A percentile compares a stretch with the other conserved stretches of the same genome.
phyloP scores from a whole-genome alignment of 2,888 invertebrate species.

The Dryadula phaetusa region DNA sequence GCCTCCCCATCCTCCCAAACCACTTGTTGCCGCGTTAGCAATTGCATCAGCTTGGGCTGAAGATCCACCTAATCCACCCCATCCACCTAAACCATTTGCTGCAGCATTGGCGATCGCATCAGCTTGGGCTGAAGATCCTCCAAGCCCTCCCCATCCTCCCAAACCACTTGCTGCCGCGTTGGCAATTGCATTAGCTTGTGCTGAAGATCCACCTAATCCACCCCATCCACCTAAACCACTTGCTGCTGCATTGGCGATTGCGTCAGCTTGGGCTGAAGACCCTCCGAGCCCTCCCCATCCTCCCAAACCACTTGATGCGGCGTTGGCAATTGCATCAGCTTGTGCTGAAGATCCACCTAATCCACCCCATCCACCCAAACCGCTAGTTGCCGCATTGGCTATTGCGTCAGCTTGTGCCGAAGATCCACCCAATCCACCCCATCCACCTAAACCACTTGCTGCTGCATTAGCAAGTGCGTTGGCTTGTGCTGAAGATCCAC shows the following conservation, averaged over 20 bases:
- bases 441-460: no score
- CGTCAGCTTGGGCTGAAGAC: conserved; percentile 22
- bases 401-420: background rate
- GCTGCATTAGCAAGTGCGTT: no score
- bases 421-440: background rate
- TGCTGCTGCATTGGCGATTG: conserved; percentile 39
- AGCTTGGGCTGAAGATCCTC: conserved; percentile 18
- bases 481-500: no score
- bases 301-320: conserved; percentile 26
- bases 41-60: conserved; percentile 33
- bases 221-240: conserved; percentile 26
- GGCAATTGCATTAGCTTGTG: conserved; percentile 44
- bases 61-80: conserved; percentile 31
- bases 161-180: conserved; percentile 37
- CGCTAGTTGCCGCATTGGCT: background rate
- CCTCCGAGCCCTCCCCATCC: conserved; percentile 39
- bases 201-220: conserved; percentile 35
- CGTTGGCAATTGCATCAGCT: conserved; percentile 36
- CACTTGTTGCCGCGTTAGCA: conserved; percentile 32
- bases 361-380: conserved; percentile 27
- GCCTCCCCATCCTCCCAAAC: conserved; percentile 35
- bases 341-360: conserved; percentile 24
- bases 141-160: conserved; percentile 33
- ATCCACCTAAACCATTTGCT: conserved; percentile 30
- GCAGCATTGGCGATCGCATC: conserved; percentile 34